Conservation (phyloP, 2,113 vertebrate species). For the Aix galericulata region DNA sequence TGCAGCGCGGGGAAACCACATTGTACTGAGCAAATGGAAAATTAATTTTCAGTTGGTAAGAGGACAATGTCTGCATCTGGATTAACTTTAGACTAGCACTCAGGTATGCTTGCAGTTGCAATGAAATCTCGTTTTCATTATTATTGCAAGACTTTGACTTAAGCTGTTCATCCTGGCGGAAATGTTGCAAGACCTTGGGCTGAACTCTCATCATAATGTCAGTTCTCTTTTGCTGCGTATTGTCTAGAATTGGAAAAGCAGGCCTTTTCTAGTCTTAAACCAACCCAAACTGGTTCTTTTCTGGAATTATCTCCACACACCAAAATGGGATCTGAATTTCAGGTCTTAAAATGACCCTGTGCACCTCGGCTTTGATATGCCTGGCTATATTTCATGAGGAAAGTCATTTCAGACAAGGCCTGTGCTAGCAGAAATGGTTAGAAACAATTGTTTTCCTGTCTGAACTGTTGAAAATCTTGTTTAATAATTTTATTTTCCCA, state of each 20-base stretch:
- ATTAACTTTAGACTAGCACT: constrained; percentile 52
- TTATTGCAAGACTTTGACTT: constrained; percentile 51
- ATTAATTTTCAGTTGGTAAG: constrained; percentile 46
- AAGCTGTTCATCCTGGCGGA: constrained; percentile 22
- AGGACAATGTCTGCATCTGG: constrained; percentile 32
- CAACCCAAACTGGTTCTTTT: background rate
- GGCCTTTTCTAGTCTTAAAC: background rate
- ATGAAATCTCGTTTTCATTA: constrained; percentile 31
- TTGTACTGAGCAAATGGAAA: constrained; percentile 5
- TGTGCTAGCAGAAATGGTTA: background rate
- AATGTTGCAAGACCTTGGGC: constrained; percentile 62
- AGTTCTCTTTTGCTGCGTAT: background rate
- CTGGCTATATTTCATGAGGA: background rate
- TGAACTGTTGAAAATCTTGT: background rate
- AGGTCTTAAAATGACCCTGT: background rate
- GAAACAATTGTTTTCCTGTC: background rate
- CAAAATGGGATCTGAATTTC: background rate
- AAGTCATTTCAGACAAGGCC: background rate
- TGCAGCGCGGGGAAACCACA: background rate
- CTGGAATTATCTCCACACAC: background rate
- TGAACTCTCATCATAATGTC: constrained; percentile 40
- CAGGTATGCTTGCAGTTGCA: constrained; percentile 56
- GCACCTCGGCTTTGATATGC: background rate
- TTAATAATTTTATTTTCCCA: background rate
- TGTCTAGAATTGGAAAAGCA: constrained; percentile 39